A percentile compares a stretch with the other conserved stretches of the same genome.
Conservation (phyloP, 2,797 vertebrate species). For the Halcyon badia region DNA sequence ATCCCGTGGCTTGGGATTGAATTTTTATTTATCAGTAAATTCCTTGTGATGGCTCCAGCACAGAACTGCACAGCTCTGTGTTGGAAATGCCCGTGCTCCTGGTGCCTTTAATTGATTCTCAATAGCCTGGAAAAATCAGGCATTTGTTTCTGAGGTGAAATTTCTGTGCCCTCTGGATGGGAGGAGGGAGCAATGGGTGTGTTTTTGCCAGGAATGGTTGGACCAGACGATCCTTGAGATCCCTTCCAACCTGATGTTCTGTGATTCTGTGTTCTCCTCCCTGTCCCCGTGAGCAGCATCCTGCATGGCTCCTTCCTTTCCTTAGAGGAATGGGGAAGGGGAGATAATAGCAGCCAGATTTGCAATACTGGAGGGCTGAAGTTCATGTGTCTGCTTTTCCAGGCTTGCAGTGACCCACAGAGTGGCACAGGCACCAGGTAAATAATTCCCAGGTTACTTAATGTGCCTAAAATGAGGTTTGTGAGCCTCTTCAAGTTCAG, state of each 20-base stretch:
- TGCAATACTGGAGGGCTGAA: neutral
- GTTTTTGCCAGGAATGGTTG: neutral
- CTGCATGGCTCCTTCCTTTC: neutral
- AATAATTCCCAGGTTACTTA: neutral
- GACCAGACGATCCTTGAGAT: neutral
- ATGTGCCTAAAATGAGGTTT: neutral
- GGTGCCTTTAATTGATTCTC: neutral
- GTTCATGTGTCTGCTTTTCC: neutral
- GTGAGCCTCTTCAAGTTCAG: neutral
- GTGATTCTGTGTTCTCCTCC: neutral
- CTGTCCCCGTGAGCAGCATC: neutral
- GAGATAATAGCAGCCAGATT: neutral
- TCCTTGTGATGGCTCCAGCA: neutral
- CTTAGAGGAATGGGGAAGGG: neutral
- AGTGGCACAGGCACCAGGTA: neutral
- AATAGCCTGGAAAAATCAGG: neutral
- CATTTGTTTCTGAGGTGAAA: neutral
- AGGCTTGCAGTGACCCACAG: neutral
- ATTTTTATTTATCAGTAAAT: neutral
- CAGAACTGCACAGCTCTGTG: neutral
- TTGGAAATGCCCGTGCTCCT: accelerated
- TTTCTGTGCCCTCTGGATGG: neutral
- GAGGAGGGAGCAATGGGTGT: neutral
- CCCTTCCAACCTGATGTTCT: neutral
- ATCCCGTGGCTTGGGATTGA: neutral